These are phyloP conservation scores for Neomorphus geoffroyi DNA, from an alignment of 2,797 vertebrate species.

Conservation along the genomic window DNA sequence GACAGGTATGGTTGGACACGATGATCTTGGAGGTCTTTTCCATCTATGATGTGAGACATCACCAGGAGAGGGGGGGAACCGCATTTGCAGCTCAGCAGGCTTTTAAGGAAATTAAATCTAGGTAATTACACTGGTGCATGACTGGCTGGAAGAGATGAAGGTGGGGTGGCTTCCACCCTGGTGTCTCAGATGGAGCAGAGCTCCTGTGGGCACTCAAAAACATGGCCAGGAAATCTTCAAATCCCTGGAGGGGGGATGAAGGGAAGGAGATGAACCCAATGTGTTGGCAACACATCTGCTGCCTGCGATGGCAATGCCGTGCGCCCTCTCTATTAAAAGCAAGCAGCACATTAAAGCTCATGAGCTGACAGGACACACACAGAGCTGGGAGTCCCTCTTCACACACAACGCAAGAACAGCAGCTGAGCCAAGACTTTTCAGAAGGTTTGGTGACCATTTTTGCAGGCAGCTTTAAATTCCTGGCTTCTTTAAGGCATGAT, in stretches of 20 bases:
- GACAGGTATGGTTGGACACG: no score
- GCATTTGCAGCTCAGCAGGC: neutral
- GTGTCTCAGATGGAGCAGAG: neutral
- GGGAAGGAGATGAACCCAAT: neutral
- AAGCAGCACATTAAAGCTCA: neutral
- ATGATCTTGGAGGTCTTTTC: no score
- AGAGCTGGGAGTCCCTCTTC: neutral
- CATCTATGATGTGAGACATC: neutral
- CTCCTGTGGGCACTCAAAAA: neutral
- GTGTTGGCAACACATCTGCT: neutral
- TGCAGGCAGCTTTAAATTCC: neutral
- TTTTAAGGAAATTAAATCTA: neutral
- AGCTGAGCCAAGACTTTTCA: neutral
- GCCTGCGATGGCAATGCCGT: neutral
- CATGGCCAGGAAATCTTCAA: neutral
- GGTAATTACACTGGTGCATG: neutral
- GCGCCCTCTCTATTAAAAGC: neutral
- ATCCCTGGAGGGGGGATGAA: neutral
- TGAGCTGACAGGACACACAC: accelerated
- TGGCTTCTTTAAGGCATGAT: neutral
- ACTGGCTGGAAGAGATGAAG: neutral
- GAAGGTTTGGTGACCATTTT: neutral
- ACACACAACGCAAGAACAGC: neutral
- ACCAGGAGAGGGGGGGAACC: neutral
- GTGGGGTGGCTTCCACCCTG: neutral